These are phyloP conservation scores for Pogoniulus pusillus DNA, from an alignment of 2,797 vertebrate genomes.

Conservation along the genomic window DNA sequence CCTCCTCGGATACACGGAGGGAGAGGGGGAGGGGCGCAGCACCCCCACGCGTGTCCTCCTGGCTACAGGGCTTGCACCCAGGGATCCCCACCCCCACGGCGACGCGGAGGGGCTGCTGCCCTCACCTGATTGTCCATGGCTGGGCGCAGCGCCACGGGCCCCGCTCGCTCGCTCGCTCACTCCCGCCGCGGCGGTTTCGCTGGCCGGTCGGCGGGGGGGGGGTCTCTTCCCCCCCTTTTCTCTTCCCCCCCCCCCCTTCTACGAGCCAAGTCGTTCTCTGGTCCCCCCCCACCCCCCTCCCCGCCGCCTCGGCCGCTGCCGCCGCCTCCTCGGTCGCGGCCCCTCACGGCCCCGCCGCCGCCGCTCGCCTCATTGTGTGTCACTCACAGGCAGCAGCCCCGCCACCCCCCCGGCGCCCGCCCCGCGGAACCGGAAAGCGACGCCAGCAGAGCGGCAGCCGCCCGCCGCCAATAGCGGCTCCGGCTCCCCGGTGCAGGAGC, in stretches of 20 bases:
- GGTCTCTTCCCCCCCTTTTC: not conserved
- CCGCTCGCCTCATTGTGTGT: slow-evolving; percentile 72
- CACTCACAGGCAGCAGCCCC: slow-evolving; percentile 59
- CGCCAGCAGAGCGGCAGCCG: not conserved
- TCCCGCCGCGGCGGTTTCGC: slow-evolving; percentile 12
- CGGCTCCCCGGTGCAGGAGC: not conserved
- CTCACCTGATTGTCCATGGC: slow-evolving; percentile 80
- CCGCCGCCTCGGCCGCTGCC: not conserved
- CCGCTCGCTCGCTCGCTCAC: slow-evolving; percentile 51
- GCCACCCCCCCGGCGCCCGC: slow-evolving; percentile 60
- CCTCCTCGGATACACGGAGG: not conserved
- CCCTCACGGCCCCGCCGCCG: slow-evolving; percentile 41
- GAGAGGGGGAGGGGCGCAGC: too few relatives aligned
- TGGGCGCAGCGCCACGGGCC: slow-evolving; percentile 70
- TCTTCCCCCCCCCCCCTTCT: not conserved
- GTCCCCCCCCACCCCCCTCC: not conserved
- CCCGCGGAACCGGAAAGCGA: slow-evolving; percentile 58
- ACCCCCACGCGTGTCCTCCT: not conserved
- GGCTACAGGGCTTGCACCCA: not conserved
- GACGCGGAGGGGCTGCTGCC: slow-evolving; percentile 3
- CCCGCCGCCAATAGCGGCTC: slow-evolving; percentile 17
- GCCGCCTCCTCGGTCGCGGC: slow-evolving; percentile 57
- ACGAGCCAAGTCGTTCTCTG: not conserved
- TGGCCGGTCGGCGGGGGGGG: not conserved
- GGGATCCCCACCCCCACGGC: slow-evolving; percentile 17